Base-by-base conservation (phyloP, 2,888 invertebrate genomes). In the Thumatha senex region DNA sequence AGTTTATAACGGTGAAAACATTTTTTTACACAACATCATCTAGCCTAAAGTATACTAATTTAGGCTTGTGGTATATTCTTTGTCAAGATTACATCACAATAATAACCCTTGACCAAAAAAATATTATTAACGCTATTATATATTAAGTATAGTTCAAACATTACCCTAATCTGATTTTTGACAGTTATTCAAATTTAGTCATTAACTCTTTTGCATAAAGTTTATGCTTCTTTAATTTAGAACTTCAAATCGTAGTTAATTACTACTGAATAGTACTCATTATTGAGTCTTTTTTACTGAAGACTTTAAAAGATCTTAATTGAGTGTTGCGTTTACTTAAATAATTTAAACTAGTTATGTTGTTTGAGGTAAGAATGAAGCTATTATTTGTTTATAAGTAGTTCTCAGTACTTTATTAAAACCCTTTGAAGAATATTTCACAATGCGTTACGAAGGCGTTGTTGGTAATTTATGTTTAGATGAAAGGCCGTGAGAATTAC, bases 231-330 rank as follows among this genome's bases (percentile, higher is more conserved):
- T 31, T 35, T 53, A 39, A n/a, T 46, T 48, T 18, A 8, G 18
- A 2, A 11, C 8, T 43, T 54, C 46, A 40, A 48, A 56, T 49
- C 49, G 46, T 51, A 58, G 54, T 54, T 68, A 67, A 67, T 65
- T 63, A 58, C 54, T 42, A 47, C 53, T 70, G 63, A 74, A 72
- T 67, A 61, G 60, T 47, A 58, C 56, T 73, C 64, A 66, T 73
- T 72, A 71, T 53, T 49, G 54, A 65, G 68, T 63, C 48, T 48
- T 54, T 69, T 70, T 70, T 62, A n/a, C 49, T 47, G 38, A 58
- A 61, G 52, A 43, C 51, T 56, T 58, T 64, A 44, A 67, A 63
- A 56, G 49, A 54, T 62, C 59, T 70, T 62, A 63, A 64, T 64
- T 61, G 53, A 64, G 51, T 61, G 61, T 62, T 66, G 36, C 49